Base-by-base conservation (phyloP, 2,888 invertebrate species). In the Stenodema calcarata region DNA sequence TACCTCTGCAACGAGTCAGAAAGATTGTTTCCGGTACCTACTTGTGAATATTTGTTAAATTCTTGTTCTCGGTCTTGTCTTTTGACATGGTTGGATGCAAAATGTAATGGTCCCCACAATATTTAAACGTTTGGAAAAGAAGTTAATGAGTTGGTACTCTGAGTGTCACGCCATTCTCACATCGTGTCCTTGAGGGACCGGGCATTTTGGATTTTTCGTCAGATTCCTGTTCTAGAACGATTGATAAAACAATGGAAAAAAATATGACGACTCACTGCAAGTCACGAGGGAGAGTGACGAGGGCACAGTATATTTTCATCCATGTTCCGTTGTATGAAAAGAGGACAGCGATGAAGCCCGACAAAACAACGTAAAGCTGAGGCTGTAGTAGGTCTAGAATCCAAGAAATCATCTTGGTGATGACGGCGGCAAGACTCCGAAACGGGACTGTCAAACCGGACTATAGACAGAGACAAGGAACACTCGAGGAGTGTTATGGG, bases 221-320 rank as follows among this genome's bases (percentile, higher is more conserved):
- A 14, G 35, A 12, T 14, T 16, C n/a, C 28, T n/a, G 0, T n/a
- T 42, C n/a, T 11, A 11, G 23, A 30, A 16, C 35, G 75, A 28
- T 16, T 2, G 1, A 16, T n/a, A 75, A 18, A 12, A 7, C 6
- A 30, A 75, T 2, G 1, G 12, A 73, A 7, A 73, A 23, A 54
- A 42, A 80, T 35, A 23, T 18, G 80, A 50, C 62, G 27, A 82
- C 82, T 82, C 82, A 82, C 82, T 82, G 82, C 82, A 82, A 82
- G 47, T 82, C 82, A 70, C 82, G 82, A 4, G 70, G 82, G 12
- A 70, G 23, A 14, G 82, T 82, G 28, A 70, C 47, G 3, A 82
- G 23, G 2, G 82, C 82, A 69, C 47, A 70, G 70, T 69, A 82
- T 23, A 82, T 41, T 14, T 41, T 62, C 11, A 62, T 11, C 82